A percentile compares a stretch with the other conserved stretches of the same genome.
Conservation (phyloP, 2,113 vertebrate species). For the Aphyosemion australe region DNA sequence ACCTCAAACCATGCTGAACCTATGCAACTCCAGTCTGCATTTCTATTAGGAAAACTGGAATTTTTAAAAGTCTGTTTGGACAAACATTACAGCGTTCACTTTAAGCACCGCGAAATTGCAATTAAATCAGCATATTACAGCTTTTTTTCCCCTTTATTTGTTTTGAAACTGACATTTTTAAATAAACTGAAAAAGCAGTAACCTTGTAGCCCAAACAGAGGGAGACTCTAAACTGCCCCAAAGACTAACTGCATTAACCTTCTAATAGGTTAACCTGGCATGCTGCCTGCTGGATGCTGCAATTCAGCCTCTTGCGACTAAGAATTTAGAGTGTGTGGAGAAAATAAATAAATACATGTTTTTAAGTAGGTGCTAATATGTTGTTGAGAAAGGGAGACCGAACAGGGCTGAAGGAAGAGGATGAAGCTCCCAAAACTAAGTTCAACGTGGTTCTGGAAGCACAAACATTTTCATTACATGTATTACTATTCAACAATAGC, state of each 20-base stretch:
- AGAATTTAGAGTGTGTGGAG: not conserved
- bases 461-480: no score
- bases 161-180: not conserved
- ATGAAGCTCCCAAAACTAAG: no score
- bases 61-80: conserved; percentile 26
- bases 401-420: no score
- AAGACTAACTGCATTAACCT: conserved; percentile 10
- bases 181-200: not conserved
- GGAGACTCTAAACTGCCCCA: not conserved
- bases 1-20: conserved; percentile 28
- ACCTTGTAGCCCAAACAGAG: not conserved
- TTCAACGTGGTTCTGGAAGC: no score
- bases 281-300: not conserved
- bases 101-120: not conserved
- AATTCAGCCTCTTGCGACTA: not conserved
- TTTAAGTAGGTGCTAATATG: no score
- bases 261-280: not conserved
- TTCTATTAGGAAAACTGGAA: conserved; percentile 21
- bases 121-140: not conserved
- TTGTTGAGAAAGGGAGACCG: no score
- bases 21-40: conserved; percentile 20
- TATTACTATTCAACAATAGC: no score
- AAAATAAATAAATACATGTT: no score
- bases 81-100: not conserved
- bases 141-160: not conserved